These are phyloP conservation scores for Holacanthella duospinosa DNA, from an alignment of 2,888 invertebrate species.

Conservation along the genomic window DNA sequence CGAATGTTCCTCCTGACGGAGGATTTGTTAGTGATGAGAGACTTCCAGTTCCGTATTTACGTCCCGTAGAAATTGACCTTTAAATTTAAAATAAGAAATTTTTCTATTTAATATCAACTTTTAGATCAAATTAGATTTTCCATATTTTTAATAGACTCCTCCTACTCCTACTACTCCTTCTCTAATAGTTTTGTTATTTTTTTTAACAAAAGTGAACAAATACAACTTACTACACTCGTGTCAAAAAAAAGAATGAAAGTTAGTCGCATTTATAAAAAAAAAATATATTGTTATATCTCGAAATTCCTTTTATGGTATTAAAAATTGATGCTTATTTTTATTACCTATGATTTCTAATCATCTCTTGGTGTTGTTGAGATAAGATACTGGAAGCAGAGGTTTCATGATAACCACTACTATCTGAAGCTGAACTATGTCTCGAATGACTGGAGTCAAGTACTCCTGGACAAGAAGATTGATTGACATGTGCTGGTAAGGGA, in stretches of 20 bases:
- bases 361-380: not conserved
- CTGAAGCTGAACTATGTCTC: constrained; percentile 53
- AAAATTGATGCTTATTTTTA: not conserved
- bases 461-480: constrained; percentile 18
- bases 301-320: not conserved
- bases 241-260: no score
- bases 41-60: not conserved
- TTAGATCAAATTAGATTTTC: no score
- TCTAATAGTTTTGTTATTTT: no score
- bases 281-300: no score
- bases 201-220: no score
- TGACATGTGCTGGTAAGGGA: constrained; percentile 23
- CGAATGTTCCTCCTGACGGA: not conserved
- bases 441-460: constrained; percentile 51
- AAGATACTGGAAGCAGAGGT: constrained; percentile 44
- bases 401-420: constrained; percentile 62
- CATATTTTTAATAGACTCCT: no score
- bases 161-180: no score
- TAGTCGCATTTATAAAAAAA: no score
- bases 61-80: not conserved
- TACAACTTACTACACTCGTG: no score
- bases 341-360: constrained; percentile 1
- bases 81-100: not conserved
- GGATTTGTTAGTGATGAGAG: not conserved
- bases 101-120: no score